phyloP scores from a whole-genome alignment of 2,797 vertebrate species.

The Catamblyrhynchus diadema region DNA sequence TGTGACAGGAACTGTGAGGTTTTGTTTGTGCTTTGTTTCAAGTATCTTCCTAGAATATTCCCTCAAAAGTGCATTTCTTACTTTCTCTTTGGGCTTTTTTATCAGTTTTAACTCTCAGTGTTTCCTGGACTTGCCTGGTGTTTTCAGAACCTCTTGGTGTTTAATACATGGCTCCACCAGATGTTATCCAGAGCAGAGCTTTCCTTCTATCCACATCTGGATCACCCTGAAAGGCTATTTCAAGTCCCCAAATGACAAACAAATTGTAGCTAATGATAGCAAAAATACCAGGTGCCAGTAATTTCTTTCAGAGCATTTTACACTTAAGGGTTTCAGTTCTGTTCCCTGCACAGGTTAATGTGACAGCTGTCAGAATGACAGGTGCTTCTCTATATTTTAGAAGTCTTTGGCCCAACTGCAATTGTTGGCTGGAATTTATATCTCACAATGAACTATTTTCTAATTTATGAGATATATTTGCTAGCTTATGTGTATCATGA shows the following conservation, averaged over 20 bases:
- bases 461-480: background rate
- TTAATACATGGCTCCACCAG: background rate
- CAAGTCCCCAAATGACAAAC: background rate
- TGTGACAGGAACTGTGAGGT: background rate
- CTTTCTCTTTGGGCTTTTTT: background rate
- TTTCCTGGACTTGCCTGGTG: background rate
- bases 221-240: background rate
- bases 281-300: background rate
- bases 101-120: background rate
- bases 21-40: background rate
- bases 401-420: background rate
- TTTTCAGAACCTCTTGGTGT: background rate
- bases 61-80: background rate
- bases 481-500: background rate
- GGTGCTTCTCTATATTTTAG: background rate
- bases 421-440: background rate
- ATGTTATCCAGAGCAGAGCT: background rate
- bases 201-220: background rate
- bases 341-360: background rate
- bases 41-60: background rate
- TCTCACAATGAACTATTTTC: background rate
- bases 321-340: background rate
- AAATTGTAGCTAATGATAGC: background rate
- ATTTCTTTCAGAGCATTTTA: background rate
- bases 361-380: background rate